A percentile compares a stretch with the other conserved stretches of the same genome.
These are phyloP conservation scores for Odontocolon sp. DNA, from an alignment of 2,888 invertebrate genomes.

Conservation along the genomic window DNA sequence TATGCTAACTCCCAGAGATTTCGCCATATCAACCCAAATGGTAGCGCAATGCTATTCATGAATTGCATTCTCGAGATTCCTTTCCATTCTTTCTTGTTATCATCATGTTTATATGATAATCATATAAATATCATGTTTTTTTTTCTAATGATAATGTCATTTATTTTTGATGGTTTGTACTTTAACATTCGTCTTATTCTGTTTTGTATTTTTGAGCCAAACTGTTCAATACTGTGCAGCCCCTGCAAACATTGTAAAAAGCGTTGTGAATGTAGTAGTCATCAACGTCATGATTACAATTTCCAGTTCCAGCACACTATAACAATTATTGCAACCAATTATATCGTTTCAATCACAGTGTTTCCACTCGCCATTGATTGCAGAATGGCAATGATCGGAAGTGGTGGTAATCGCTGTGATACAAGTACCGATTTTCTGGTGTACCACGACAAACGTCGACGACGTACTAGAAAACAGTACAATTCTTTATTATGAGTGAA, in stretches of 20 bases:
- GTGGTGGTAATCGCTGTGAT: conserved; percentile 1
- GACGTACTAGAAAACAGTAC: conserved; percentile 7
- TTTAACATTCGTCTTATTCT: too few species aligned
- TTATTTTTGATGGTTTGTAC: too few species aligned
- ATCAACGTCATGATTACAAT: conserved; percentile 40
- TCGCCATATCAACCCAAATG: too few species aligned
- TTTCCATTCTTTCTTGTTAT: not conserved
- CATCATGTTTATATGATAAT: too few species aligned
- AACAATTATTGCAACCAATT: conserved; percentile 39
- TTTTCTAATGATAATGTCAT: too few species aligned
- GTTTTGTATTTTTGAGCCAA: not conserved
- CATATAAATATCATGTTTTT: too few species aligned
- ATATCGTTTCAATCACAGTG: conserved; percentile 38
- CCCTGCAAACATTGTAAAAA: conserved; percentile 14
- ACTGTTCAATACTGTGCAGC: too few species aligned
- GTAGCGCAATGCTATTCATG: too few species aligned
- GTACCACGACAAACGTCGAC: conserved; percentile 37
- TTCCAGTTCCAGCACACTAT: conserved; percentile 33
- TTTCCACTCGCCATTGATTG: conserved; percentile 28
- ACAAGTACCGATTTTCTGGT: conserved; percentile 28
- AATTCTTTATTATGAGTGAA: conserved; percentile 35
- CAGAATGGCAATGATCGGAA: conserved; percentile 43
- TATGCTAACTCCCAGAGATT: too few species aligned
- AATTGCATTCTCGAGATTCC: too few species aligned
- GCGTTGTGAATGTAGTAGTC: not conserved